Base-by-base conservation (phyloP, 2,797 vertebrate genomes). In the Muscicapa striata region DNA sequence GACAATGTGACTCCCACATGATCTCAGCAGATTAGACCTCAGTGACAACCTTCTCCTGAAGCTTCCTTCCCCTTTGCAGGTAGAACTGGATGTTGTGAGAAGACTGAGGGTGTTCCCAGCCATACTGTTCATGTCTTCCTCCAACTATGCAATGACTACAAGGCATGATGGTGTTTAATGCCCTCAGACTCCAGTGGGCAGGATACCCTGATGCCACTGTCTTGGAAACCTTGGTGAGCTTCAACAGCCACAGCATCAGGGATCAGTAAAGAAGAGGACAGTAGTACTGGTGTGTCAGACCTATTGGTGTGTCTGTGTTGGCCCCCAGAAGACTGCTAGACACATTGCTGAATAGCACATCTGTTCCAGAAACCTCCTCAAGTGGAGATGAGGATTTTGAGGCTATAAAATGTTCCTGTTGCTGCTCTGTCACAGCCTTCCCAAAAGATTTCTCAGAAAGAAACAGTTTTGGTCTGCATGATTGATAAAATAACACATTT, bases 1-100 rank as follows among this genome's bases (percentile, higher is more conserved):
- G 49, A 52, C 19, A 19, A 14, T 0, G 1, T 74, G 59, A 70
- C 21, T 66, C 51, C 64, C 26, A 38, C 11, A 13, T 0, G 0
- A 18, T 43, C 20, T 81, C 43, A 89, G 61, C 48, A 86, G 48
- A 11, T 26, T 13, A 26, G 40, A 48, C 23, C 13, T 51, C 34
- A 24, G 36, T 54, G 23, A 27, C 59, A 69, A 54, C 32, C 55
- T 59, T 5, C 43, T 72, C 62, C 75, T n/a, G 70, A 67, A 74
- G 64, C 19, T 22, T 62, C 58, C 55, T 61, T 51, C 19, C 9
- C 38, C 27, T 69, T 29, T 74, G 43, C 40, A 26, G 13, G 58
- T 57, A 59, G 79, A 85, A 70, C 40, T 79, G 66, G 34, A 59
- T 67, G 49, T 43, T 59, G 38, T 49, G 15, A 62, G 29, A 83